phyloP scores from a whole-genome alignment of 1,140 invertebrate species.

The Drosophila baimaii region DNA sequence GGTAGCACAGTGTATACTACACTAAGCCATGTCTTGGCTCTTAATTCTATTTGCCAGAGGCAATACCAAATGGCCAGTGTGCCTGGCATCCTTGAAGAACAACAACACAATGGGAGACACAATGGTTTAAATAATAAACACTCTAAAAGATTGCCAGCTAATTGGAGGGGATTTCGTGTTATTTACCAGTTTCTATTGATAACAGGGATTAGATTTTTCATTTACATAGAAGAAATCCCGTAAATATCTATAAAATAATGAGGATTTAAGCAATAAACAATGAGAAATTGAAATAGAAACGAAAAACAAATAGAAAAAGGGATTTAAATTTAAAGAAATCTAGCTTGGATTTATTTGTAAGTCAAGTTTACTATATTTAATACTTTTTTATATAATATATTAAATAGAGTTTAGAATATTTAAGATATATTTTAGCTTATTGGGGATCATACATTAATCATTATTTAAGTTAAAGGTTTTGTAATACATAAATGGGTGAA shows the following conservation, averaged over 20 bases:
- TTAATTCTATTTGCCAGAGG: slow-evolving; percentile 47
- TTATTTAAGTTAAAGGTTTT: too few species aligned
- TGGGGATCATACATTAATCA: too few species aligned
- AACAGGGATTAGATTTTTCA: slow-evolving; percentile 10
- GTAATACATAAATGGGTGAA: too few species aligned
- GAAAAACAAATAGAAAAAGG: slow-evolving; percentile 2
- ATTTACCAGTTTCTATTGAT: slow-evolving; percentile 17
- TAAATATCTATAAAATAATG: not conserved
- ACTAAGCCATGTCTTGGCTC: slow-evolving; percentile 38
- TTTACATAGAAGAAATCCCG: not conserved
- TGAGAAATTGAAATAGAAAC: not conserved
- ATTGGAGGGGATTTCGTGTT: slow-evolving; percentile 37
- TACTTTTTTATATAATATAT: too few species aligned
- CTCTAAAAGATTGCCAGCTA: slow-evolving; percentile 33
- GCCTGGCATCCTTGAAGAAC: not conserved
- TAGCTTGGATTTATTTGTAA: too few species aligned
- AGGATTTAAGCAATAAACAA: not conserved
- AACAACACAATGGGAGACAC: slow-evolving; percentile 4
- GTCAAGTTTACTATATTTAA: too few species aligned
- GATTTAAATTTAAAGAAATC: not conserved
- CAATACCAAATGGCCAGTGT: slow-evolving; percentile 22
- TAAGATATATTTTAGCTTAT: too few species aligned
- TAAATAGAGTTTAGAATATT: not conserved
- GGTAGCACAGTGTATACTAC: slow-evolving; percentile 18
- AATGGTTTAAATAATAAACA: slow-evolving; percentile 43